Base-by-base conservation (phyloP, 30 jellyfish, hydroid and myxozoan species). In the Aurelia sp. region DNA sequence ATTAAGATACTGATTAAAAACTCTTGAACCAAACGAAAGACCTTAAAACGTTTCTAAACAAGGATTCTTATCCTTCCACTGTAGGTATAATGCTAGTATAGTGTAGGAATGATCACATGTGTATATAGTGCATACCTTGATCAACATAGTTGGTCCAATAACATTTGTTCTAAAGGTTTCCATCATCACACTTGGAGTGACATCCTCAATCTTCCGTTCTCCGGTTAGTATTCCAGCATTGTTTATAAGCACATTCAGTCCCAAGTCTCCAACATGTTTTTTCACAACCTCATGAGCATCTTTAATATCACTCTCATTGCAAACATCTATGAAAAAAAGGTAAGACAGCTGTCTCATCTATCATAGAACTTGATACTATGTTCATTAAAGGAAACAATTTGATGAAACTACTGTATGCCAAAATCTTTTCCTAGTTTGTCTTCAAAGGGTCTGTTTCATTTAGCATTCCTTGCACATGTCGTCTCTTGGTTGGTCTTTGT, bases 81-180 rank as follows among this genome's bases (percentile, higher is more conserved):
- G 33, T 2, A 27, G 33, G 33, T 0, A 27, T 27, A 27, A 27
- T 27, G 33, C 2, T 27, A 27, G 33, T 27, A 59, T 27, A 59
- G 0, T 59, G 11, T n/a, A 17, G 13, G 69, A 17, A 59, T 17
- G 9, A 59, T 17, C 30, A 17, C 69, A 17, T 21, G 30, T 17
- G 27, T 12, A 13, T 13, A 61, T 6, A 18, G 20, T 58, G 4
- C 67, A 61, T 11, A 91, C 98, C 95, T 86, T 81, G 47, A 79
- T 74, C 21, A 92, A 22, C 72, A 92, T 76, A 9, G 98, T 82
- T 41, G 98, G 98, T 7, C 96, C 98, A 79, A 92, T 47, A 3
- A 89, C 81, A 76, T 92, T 92, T 30, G 78, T 63, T 53, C 73
- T 48, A 76, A 57, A 87, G 60, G 67, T 20, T 17, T 87, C 88